These are phyloP conservation scores for Paralichthys olivaceus DNA, from an alignment of 2,113 vertebrate species.

Conservation along the genomic window DNA sequence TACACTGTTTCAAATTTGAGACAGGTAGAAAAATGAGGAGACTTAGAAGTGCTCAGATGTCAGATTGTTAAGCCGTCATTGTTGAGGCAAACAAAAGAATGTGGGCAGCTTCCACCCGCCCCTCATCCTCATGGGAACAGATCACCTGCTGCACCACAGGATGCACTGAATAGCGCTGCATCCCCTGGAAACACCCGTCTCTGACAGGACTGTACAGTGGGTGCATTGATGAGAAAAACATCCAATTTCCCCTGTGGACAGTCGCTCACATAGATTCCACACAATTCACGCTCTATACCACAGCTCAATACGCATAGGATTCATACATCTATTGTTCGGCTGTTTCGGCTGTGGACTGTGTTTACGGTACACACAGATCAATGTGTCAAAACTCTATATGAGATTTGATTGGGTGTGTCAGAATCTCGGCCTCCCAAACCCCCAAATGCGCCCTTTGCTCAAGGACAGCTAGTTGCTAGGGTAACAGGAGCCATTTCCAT, in stretches of 20 bases:
- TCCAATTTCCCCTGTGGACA: neutral
- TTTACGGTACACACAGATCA: slow-evolving; percentile 38
- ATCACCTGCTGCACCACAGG: slow-evolving; percentile 41
- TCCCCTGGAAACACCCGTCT: slow-evolving; percentile 2
- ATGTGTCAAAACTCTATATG: slow-evolving; percentile 52
- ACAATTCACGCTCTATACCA: neutral
- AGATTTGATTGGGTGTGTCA: slow-evolving; percentile 64
- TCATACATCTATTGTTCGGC: slow-evolving; percentile 41
- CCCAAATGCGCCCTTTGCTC: slow-evolving; percentile 62
- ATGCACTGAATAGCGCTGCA: slow-evolving; percentile 28
- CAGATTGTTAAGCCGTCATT: slow-evolving; percentile 52
- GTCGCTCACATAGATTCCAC: no score
- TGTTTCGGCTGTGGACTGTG: slow-evolving; percentile 12
- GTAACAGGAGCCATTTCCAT: slow-evolving; percentile 73
- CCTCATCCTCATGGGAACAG: slow-evolving; percentile 39
- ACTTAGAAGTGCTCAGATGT: slow-evolving; percentile 55
- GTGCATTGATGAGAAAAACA: slow-evolving; percentile 3
- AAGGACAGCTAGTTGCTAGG: slow-evolving; percentile 76
- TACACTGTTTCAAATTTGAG: slow-evolving; percentile 30
- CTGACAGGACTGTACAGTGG: slow-evolving; percentile 5
- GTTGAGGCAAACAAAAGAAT: slow-evolving; percentile 63
- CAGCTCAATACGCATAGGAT: slow-evolving; percentile 7
- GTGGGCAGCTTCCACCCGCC: slow-evolving; percentile 33
- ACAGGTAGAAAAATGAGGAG: slow-evolving; percentile 22
- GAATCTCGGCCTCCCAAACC: slow-evolving; percentile 47